These are phyloP conservation scores for Drosophila auraria DNA, from an alignment of 1,140 invertebrate genomes.

Conservation along the genomic window DNA sequence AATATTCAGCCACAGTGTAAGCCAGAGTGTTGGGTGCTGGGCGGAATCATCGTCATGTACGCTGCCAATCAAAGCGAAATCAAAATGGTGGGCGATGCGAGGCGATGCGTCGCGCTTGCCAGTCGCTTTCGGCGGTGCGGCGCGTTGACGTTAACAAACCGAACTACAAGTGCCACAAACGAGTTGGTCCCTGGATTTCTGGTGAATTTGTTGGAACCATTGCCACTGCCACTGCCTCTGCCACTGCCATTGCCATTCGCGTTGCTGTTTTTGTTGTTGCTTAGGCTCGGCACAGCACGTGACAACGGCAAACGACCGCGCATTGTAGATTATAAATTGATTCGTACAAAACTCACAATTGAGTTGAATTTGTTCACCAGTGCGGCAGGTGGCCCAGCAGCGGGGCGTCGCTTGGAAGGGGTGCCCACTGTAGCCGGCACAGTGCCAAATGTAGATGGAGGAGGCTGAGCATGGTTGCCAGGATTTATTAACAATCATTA, in stretches of 20 bases:
- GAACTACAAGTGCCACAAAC: slow-evolving; percentile 73
- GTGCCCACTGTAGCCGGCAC: slow-evolving; percentile 17
- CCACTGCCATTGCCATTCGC: neutral
- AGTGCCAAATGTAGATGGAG: neutral
- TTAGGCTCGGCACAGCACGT: slow-evolving; percentile 62
- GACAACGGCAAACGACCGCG: slow-evolving; percentile 67
- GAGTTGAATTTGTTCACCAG: slow-evolving; percentile 74
- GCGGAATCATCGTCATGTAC: slow-evolving; percentile 58
- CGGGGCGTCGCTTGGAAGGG: neutral
- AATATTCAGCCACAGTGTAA: slow-evolving; percentile 5
- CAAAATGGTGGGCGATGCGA: slow-evolving; percentile 65
- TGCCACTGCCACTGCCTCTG: slow-evolving; percentile 7
- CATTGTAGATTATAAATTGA: slow-evolving; percentile 80
- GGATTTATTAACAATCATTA: slow-evolving; percentile 84
- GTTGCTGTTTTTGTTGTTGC: slow-evolving; percentile 31
- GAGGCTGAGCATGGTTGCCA: slow-evolving; percentile 36
- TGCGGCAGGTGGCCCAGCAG: slow-evolving; percentile 47
- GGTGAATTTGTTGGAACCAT: slow-evolving; percentile 19
- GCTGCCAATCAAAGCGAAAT: slow-evolving; percentile 78
- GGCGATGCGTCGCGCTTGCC: slow-evolving; percentile 12
- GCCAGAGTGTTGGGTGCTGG: slow-evolving; percentile 24
- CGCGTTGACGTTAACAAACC: slow-evolving; percentile 77
- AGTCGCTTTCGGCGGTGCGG: slow-evolving; percentile 19
- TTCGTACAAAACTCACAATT: slow-evolving; percentile 81
- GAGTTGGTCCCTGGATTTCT: slow-evolving; percentile 51